A percentile compares a stretch with the other conserved stretches of the same genome.
Evolutionary conservation across 2,797 vertebrate genomes (phyloP).

Genomic region (Alouatta caraya): DNA sequence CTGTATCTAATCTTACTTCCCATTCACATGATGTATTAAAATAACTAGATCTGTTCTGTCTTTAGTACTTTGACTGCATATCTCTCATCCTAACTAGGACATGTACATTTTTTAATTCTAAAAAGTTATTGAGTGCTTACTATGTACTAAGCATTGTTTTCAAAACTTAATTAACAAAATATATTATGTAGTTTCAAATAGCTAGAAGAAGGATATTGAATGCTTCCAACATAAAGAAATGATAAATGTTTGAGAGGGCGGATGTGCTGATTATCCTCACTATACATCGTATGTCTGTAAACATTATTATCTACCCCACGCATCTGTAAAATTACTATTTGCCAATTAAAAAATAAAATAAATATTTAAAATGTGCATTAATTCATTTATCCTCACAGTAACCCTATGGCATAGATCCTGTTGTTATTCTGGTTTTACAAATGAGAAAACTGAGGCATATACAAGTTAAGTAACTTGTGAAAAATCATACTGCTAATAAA

Average conservation of each 20-base stretch:
- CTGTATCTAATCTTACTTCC: background rate
- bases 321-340: background rate
- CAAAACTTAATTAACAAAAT: background rate
- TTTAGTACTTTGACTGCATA: background rate
- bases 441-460: background rate
- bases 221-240: too few species aligned
- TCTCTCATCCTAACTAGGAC: background rate
- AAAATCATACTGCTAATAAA: background rate
- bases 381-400: background rate
- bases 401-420: background rate
- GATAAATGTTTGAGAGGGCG: too few species aligned
- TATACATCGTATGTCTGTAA: background rate
- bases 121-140: background rate
- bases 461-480: background rate
- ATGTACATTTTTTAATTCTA: background rate
- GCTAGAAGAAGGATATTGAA: too few species aligned
- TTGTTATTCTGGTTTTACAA: too few species aligned
- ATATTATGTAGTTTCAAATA: too few species aligned
- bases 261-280: background rate
- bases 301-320: background rate
- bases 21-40: background rate
- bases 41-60: background rate
- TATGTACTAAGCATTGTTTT: background rate
- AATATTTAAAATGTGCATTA: background rate
- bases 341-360: background rate